Evolutionary conservation across 2,797 vertebrate genomes (phyloP).

Genomic region (Falco biarmicus): DNA sequence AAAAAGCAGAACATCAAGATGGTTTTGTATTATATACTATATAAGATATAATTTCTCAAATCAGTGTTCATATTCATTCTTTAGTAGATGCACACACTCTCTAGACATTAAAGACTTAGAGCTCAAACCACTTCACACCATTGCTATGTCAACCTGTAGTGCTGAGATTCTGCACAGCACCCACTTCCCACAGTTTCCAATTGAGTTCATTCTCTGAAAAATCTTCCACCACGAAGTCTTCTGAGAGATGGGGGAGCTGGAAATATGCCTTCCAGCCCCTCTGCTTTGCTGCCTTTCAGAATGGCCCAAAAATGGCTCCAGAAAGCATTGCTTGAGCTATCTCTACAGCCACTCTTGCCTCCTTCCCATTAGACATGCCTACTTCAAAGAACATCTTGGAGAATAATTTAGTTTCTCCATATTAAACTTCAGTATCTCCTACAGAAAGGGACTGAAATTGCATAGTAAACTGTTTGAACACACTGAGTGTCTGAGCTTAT

Average conservation of each 20-base stretch:
- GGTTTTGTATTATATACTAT: neutral
- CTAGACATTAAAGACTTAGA: neutral
- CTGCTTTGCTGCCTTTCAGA: neutral
- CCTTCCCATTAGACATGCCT: neutral
- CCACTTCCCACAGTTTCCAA: neutral
- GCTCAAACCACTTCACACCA: neutral
- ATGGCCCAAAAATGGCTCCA: neutral
- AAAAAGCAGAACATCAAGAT: neutral
- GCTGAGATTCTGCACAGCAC: neutral
- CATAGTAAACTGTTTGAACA: neutral
- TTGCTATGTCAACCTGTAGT: neutral
- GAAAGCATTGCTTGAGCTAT: neutral
- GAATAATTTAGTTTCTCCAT: neutral
- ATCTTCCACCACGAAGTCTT: neutral
- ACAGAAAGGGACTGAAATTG: neutral
- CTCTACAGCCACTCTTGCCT: neutral
- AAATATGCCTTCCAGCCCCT: neutral
- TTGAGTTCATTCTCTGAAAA: neutral
- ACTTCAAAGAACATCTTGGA: neutral
- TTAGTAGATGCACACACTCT: neutral
- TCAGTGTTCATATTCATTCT: neutral
- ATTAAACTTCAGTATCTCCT: neutral
- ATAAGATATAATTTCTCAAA: neutral
- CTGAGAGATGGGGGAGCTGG: neutral
- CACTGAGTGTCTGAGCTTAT: fast-evolving